Base-by-base conservation (phyloP, 2,797 vertebrate genomes). In the Molothrus aeneus region DNA sequence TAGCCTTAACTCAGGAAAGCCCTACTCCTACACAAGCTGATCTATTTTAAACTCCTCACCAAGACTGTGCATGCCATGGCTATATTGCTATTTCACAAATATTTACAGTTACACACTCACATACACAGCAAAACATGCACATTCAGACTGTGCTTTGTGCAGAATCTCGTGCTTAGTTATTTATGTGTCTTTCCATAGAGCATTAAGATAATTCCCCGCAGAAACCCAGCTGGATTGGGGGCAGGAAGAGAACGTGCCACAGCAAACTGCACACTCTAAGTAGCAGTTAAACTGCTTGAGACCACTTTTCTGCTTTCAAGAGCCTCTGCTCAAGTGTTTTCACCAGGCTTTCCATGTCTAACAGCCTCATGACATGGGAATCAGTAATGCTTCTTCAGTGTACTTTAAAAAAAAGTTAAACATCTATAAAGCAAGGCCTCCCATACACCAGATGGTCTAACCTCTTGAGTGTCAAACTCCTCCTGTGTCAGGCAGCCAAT, bases 281-380 rank as follows among this genome's bases (percentile, higher is more conserved):
- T 10, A 78, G 93, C 25, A 7, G 90, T 91, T 94, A 92, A 92
- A 95, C 86, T 69, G 88, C 91, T 92, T 90, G 89, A 97, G 92
- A 97, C 91, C 92, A 96, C 92, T 96, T 77, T 78, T 66, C 92
- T 87, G 81, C 90, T 90, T 95, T 96, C 89, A 94, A 96, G 94
- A 91, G 96, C 90, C 83, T 92, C 85, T 3, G 50, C 75, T 95
- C 69, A 79, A 96, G 93, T 93, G 92, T 84, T 96, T 96, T 92
- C 85, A 84, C 92, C 80, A 73, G 38, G 94, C 91, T 93, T 95
- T 93, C 83, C 88, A 61, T 17, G 57, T 87, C 94, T 92, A 92
- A 94, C 95, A 93, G 93, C 88, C 88, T 91, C 88, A 34, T 77
- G 84, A 89, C 88, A 91, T 53, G 88, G 91, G 88, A 91, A 94